phyloP scores from a whole-genome alignment of 2,797 vertebrate species.

The Poecile montanus region DNA sequence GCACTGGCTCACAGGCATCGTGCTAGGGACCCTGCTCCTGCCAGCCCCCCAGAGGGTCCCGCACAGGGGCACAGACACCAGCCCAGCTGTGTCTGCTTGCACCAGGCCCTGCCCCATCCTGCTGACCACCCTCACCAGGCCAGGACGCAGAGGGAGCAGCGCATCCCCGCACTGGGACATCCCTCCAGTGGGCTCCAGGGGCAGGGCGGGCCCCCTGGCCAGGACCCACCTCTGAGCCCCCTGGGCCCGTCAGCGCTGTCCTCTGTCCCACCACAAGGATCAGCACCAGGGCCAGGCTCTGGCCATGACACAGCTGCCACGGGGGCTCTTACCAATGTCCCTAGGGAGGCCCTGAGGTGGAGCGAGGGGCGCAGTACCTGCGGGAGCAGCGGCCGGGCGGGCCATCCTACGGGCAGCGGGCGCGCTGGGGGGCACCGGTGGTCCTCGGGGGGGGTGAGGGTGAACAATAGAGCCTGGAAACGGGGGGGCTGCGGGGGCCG shows the following conservation, averaged over 20 bases:
- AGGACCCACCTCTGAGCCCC: neutral
- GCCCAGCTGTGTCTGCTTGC: neutral
- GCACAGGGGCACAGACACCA: neutral
- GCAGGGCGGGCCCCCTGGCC: neutral
- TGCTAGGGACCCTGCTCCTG: neutral
- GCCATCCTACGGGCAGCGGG: constrained; percentile 17
- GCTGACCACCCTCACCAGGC: neutral
- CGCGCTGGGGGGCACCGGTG: neutral
- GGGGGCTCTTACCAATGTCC: neutral
- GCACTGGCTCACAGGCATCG: rapidly evolving
- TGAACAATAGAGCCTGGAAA: constrained; percentile 16
- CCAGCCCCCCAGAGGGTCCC: neutral
- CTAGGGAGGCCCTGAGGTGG: neutral
- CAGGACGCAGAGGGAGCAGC: no score
- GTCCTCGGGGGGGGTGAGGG: neutral
- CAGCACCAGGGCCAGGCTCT: neutral
- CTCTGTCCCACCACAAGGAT: neutral
- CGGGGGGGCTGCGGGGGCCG: neutral
- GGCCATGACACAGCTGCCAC: rapidly evolving
- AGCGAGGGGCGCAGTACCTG: neutral
- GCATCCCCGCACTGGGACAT: no score
- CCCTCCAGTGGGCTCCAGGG: no score
- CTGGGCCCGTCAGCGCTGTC: neutral
- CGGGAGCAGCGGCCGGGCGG: neutral
- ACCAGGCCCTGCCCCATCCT: neutral